Conservation (phyloP, 1,140 invertebrate species). For the Drosophila pseudoananassae region DNA sequence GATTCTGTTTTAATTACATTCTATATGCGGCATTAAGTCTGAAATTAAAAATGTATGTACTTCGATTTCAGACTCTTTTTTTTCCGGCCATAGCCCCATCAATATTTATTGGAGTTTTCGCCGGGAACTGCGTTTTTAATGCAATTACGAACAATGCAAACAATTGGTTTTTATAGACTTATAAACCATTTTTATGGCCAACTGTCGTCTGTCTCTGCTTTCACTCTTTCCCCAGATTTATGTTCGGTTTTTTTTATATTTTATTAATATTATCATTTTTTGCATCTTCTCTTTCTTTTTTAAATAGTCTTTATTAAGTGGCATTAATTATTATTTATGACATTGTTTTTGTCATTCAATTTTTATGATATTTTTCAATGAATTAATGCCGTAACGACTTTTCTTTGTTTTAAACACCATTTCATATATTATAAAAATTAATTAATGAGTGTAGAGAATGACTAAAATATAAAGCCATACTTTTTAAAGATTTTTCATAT, state of each 20-base stretch:
- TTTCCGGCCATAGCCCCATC: slow-evolving; percentile 31
- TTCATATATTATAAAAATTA: slow-evolving; percentile 48
- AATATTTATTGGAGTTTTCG: slow-evolving; percentile 49
- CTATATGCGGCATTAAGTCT: slow-evolving; percentile 62
- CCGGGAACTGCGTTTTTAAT: slow-evolving; percentile 64
- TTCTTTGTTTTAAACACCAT: slow-evolving; percentile 44
- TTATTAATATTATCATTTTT: slow-evolving; percentile 45
- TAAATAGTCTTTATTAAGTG: slow-evolving; percentile 33
- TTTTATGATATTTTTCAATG: slow-evolving; percentile 60
- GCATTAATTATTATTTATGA: slow-evolving; percentile 78
- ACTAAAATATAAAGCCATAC: not conserved
- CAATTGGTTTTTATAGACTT: slow-evolving; percentile 63
- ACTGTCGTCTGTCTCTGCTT: slow-evolving; percentile 49
- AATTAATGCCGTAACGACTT: slow-evolving; percentile 45
- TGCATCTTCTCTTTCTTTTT: not conserved
- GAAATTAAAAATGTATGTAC: slow-evolving; percentile 73
- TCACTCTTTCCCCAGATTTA: slow-evolving; percentile 30
- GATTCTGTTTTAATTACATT: slow-evolving; percentile 83
- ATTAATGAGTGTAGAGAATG: slow-evolving; percentile 46
- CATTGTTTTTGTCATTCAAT: slow-evolving; percentile 58
- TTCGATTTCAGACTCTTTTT: slow-evolving; percentile 48
- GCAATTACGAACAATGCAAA: slow-evolving; percentile 67
- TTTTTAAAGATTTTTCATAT: not conserved
- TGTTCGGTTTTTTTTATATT: slow-evolving; percentile 22
- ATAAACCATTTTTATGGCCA: slow-evolving; percentile 57